A percentile compares a stretch with the other conserved stretches of the same genome.
Conservation (phyloP, 2,888 invertebrate genomes). For the Aleiodes testaceus region DNA sequence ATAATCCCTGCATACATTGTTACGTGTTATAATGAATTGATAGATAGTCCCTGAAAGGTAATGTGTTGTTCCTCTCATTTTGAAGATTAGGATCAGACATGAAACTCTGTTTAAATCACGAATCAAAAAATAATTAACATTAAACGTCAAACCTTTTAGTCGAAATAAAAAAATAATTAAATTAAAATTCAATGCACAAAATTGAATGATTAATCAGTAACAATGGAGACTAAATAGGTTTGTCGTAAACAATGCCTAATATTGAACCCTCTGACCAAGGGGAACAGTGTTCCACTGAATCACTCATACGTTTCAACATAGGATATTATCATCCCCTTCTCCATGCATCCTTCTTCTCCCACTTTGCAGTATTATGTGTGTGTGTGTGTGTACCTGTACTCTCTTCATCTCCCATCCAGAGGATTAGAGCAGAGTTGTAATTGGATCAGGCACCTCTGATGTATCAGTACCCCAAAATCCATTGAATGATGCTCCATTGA, state of each 20-base stretch:
- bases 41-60: slow-evolving; percentile 8
- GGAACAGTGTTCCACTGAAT: slow-evolving; percentile 26
- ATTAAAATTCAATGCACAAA: background rate
- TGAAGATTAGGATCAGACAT: background rate
- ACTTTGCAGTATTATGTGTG: slow-evolving; percentile 1
- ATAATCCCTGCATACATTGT: too few relatives aligned
- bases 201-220: slow-evolving; percentile 29
- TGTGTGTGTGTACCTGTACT: slow-evolving; percentile 2
- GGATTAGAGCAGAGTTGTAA: slow-evolving; percentile 9
- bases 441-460: slow-evolving; percentile 7
- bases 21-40: background rate
- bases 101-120: background rate
- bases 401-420: background rate
- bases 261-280: slow-evolving; percentile 1
- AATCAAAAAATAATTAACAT: too few relatives aligned
- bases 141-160: slow-evolving; percentile 15
- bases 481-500: slow-evolving; percentile 19
- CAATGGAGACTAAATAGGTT: slow-evolving; percentile 36
- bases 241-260: slow-evolving; percentile 39
- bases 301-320: slow-evolving; percentile 24
- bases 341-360: slow-evolving; percentile 3
- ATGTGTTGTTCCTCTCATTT: background rate
- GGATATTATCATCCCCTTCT: background rate
- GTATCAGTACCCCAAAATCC: slow-evolving; percentile 3
- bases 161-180: background rate